phyloP scores from a whole-genome alignment of 2,888 invertebrate species.

The Dryobota labecula region DNA sequence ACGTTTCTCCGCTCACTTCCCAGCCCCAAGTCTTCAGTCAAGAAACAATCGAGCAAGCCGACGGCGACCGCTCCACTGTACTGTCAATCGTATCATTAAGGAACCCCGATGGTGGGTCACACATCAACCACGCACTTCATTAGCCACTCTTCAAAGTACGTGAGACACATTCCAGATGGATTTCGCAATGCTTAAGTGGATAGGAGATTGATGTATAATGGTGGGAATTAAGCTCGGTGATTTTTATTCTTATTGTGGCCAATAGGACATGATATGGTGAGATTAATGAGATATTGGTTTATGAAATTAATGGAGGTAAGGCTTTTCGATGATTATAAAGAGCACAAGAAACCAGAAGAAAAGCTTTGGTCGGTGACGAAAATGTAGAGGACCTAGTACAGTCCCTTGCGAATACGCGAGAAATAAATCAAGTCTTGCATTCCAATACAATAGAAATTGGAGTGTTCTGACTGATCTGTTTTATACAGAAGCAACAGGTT shows the following conservation, averaged over 20 bases:
- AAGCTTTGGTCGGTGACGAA: no score
- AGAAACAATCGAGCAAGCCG: constrained; percentile 85
- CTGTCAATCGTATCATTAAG: constrained; percentile 89
- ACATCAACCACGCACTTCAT: constrained; percentile 87
- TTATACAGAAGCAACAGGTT: constrained; percentile 22
- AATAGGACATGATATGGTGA: constrained; percentile 55
- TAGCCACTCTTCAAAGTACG: constrained; percentile 81
- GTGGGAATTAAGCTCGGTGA: constrained; percentile 76
- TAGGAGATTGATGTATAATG: constrained; percentile 86
- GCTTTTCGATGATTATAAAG: no score
- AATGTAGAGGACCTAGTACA: not conserved
- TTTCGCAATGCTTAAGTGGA: constrained; percentile 81
- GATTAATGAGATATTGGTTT: constrained; percentile 65
- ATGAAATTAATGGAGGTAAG: constrained; percentile 5
- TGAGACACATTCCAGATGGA: constrained; percentile 85
- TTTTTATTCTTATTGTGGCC: constrained; percentile 68
- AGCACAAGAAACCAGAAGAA: no score
- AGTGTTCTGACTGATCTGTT: not conserved
- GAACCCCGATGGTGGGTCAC: constrained; percentile 81
- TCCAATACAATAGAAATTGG: not conserved
- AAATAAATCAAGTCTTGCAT: not conserved
- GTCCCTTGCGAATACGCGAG: constrained; percentile 7
- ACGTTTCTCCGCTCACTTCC: constrained; percentile 63
- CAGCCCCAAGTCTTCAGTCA: constrained; percentile 75
- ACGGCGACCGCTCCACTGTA: constrained; percentile 83